Evolutionary conservation across 1,140 invertebrate genomes (phyloP).

Genomic region (Tetraneura akinire): DNA sequence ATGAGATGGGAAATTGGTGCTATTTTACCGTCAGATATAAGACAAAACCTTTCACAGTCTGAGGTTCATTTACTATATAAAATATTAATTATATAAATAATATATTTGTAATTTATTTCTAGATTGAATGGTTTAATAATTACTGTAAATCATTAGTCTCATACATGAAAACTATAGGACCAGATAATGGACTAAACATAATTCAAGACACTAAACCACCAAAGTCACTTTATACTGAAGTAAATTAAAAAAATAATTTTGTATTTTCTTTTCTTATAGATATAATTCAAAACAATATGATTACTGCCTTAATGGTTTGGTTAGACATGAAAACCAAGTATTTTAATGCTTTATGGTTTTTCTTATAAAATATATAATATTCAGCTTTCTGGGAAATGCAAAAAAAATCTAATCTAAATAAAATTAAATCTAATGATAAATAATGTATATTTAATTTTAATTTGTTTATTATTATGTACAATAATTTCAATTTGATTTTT

Average conservation of each 20-base stretch:
- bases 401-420: too few species aligned
- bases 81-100: not conserved
- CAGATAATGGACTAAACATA: slow-evolving; percentile 77
- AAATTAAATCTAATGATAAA: too few species aligned
- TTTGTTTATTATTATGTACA: too few species aligned
- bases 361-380: not conserved
- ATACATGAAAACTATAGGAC: slow-evolving; percentile 87
- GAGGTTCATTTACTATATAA: slow-evolving; percentile 63
- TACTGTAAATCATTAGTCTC: slow-evolving; percentile 84
- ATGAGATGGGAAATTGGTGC: slow-evolving; percentile 93
- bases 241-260: slow-evolving; percentile 56
- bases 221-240: slow-evolving; percentile 88
- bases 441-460: too few species aligned
- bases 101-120: slow-evolving; percentile 29
- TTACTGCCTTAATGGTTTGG: too few species aligned
- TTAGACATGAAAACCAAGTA: too few species aligned
- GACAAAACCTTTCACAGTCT: slow-evolving; percentile 74
- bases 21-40: slow-evolving; percentile 82
- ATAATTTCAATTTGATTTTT: too few species aligned
- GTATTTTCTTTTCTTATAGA: too few species aligned
- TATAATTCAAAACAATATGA: too few species aligned
- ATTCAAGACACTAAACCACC: slow-evolving; percentile 87
- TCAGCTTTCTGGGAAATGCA: too few species aligned
- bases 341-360: not conserved
- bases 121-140: slow-evolving; percentile 80